phyloP scores from a whole-genome alignment of 1,140 invertebrate genomes.

The Cydia fagiglandana region DNA sequence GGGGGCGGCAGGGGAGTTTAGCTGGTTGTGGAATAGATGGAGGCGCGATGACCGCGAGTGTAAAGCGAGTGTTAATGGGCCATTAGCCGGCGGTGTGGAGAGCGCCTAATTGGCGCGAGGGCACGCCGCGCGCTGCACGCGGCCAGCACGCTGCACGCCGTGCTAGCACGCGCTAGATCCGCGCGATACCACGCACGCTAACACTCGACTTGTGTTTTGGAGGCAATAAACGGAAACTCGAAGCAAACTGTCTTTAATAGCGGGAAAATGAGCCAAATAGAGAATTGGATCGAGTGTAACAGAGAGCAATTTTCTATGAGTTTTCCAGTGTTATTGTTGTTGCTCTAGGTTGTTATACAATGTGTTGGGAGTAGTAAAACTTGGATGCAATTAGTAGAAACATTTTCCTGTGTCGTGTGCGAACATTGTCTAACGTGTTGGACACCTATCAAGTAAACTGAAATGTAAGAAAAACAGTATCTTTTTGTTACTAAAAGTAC shows the following conservation, averaged over 20 bases:
- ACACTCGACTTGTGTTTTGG: constrained; percentile 45
- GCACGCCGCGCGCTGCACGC: constrained; percentile 43
- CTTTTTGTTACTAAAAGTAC: too few relatives aligned
- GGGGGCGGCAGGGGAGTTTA: constrained; percentile 32
- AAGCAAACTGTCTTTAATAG: constrained; percentile 18
- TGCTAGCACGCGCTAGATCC: constrained; percentile 48
- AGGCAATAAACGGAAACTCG: constrained; percentile 25
- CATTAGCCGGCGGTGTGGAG: constrained; percentile 59
- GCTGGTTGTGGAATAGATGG: constrained; percentile 51
- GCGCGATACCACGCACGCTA: constrained; percentile 48
- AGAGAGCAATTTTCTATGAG: constrained; percentile 2
- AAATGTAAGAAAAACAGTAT: too few relatives aligned
- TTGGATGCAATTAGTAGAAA: constrained; percentile 7
- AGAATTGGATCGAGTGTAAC: constrained; percentile 25
- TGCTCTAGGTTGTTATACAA: background rate
- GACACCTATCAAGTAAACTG: background rate
- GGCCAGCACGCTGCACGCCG: constrained; percentile 38
- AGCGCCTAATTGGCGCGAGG: constrained; percentile 66
- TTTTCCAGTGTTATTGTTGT: constrained; percentile 20
- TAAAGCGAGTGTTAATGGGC: constrained; percentile 72
- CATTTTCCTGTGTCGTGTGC: background rate
- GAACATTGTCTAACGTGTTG: background rate
- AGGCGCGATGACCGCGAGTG: constrained; percentile 55
- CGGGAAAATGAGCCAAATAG: constrained; percentile 20
- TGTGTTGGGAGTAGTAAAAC: constrained; percentile 3